Evolutionary conservation across 2,888 invertebrate species (phyloP).

Genomic region (Pimpla rufipes): DNA sequence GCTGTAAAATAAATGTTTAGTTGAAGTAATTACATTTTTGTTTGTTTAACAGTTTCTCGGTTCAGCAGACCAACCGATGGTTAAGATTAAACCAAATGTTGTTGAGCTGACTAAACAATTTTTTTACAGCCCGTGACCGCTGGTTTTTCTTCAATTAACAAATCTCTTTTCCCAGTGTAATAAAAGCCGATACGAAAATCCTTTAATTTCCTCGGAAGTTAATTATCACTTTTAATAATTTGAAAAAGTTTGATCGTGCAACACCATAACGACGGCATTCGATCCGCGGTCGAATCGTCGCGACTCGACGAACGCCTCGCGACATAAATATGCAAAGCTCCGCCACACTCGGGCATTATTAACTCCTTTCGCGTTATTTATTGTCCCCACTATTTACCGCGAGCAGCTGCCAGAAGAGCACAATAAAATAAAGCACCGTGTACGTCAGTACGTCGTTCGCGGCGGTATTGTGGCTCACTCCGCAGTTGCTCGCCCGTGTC

Average conservation of each 20-base stretch:
- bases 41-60: too few relatives aligned
- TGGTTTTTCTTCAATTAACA: too few relatives aligned
- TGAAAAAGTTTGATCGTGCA: neutral
- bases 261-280: conserved; percentile 6
- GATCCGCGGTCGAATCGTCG: conserved; percentile 10
- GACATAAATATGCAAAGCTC: conserved; percentile 56
- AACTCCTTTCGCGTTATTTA: conserved; percentile 76
- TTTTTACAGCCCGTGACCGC: too few relatives aligned
- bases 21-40: too few relatives aligned
- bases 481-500: neutral
- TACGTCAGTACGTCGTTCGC: conserved; percentile 63
- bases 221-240: neutral
- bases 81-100: too few relatives aligned
- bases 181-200: too few relatives aligned
- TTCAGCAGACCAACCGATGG: too few relatives aligned
- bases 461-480: conserved; percentile 40
- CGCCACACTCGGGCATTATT: conserved; percentile 48
- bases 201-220: neutral
- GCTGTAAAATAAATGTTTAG: too few relatives aligned
- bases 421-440: conserved; percentile 77
- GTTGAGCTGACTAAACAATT: too few relatives aligned
- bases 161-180: too few relatives aligned
- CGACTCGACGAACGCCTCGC: conserved; percentile 1
- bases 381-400: conserved; percentile 79
- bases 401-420: conserved; percentile 80